Evolutionary conservation across 2,113 vertebrate species (phyloP), one percentile per base, ranked within the genome.

Genomic region (Callocephalon fimbriatum): DNA sequence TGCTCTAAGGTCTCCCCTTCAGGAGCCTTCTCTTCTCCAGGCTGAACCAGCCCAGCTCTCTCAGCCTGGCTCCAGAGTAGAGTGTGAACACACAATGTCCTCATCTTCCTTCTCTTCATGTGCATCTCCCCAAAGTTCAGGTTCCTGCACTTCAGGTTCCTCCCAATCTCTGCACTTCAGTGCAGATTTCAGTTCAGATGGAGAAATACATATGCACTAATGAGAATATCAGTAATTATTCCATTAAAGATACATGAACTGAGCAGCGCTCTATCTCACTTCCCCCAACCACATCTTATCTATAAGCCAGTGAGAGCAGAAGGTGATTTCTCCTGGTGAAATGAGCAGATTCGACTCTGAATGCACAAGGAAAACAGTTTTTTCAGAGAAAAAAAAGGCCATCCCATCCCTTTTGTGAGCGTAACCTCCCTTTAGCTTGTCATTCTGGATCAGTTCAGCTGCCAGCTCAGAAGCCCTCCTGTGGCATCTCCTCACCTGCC

Each of bases 281-380:
- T n/a, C 13, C 63, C 63, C 44, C 0, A 1, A 75, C 65, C 12
- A 26, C 2, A 0, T 78, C 1, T 0, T 50, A 5, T 40, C 61
- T 45, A 1, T 27, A 50, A 40, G 29, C 15, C 20, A 11, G 22
- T 6, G 19, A 53, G 86, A 59, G 77, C 54, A 29, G 68, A 44
- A 63, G 40, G 44, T 2, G 0, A n/a, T 31, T 82, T 67, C 59
- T 90, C 37, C 35, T 6, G 22, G 54, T 63, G 48, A 45, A 51
- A 4, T 22, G 32, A 42, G 44, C 26, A 42, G 81, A 19, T 62
- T 31, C 59, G 66, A 53, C 54, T 53, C n/a, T 3, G 31, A 59
- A 32, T 47, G 15, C n/a, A 35, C 14, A 15, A 0, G 7, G 47
- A 53, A 61, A 61, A 82, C 44, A 42, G 23, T 16, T 90, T 42